Evolutionary conservation across 2,797 vertebrate genomes (phyloP).

Genomic region (Manis pentadactyla): DNA sequence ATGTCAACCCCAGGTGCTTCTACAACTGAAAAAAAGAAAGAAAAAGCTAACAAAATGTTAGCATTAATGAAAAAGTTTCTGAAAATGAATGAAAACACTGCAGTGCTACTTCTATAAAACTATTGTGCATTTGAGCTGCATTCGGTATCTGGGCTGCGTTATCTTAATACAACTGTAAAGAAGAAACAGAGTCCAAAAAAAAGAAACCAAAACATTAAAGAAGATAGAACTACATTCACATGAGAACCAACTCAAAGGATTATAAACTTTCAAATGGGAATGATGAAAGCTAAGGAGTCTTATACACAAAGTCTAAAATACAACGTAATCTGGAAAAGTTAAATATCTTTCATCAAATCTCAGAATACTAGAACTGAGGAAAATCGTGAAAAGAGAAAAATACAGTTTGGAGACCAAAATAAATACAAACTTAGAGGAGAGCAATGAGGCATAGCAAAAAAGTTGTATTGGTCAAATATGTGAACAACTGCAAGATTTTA

Average conservation of each 20-base stretch:
- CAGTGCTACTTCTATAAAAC: neutral
- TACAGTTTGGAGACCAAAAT: neutral
- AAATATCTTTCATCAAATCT: neutral
- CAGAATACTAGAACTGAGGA: neutral
- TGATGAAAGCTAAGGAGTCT: neutral
- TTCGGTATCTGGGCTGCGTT: neutral
- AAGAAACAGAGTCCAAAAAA: neutral
- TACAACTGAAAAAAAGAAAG: neutral
- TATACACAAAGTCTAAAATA: neutral
- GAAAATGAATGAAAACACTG: conserved; percentile 4
- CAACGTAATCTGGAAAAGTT: neutral
- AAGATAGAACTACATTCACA: neutral
- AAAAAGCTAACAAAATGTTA: conserved; percentile 36
- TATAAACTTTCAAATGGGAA: neutral
- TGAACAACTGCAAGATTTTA: neutral
- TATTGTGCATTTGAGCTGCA: neutral
- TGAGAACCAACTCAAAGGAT: neutral
- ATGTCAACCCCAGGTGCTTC: neutral
- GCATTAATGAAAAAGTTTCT: neutral
- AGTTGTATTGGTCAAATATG: neutral
- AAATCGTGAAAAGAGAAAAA: neutral
- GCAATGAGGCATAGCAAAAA: neutral
- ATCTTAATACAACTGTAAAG: neutral
- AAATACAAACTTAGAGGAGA: neutral
- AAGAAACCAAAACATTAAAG: neutral